Conservation (phyloP, 2,113 vertebrate genomes). For the Otocyon megalotis region DNA sequence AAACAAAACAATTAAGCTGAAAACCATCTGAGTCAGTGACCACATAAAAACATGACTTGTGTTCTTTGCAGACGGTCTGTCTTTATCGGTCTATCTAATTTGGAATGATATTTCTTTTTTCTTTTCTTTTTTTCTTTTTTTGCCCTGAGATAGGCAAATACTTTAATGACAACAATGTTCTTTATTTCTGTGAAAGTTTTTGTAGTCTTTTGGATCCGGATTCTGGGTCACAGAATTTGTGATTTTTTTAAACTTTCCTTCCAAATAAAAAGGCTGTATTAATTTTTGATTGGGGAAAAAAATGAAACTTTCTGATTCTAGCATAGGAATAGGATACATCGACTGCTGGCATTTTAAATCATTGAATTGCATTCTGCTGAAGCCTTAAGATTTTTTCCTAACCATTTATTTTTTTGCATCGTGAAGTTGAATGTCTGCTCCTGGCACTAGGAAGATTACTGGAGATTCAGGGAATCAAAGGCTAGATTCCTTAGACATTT, state of each 20-base stretch:
- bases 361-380: neutral
- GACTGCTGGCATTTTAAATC: neutral
- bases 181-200: conserved; percentile 54
- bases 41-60: neutral
- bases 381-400: neutral
- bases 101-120: neutral
- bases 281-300: neutral
- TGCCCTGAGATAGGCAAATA: neutral
- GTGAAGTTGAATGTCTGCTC: neutral
- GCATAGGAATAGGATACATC: neutral
- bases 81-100: neutral
- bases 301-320: neutral
- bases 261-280: conserved; percentile 31
- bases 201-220: neutral
- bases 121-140: neutral
- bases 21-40: neutral
- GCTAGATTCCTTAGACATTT: neutral
- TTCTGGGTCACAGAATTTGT: neutral
- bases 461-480: neutral
- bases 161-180: conserved; percentile 10
- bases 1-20: conserved; percentile 3
- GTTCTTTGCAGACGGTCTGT: conserved; percentile 10
- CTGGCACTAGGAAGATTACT: neutral
- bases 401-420: neutral
- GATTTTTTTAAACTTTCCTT: conserved; percentile 38